These are phyloP conservation scores for Nycteola revayana DNA, from an alignment of 2,888 invertebrate species.

Conservation along the genomic window DNA sequence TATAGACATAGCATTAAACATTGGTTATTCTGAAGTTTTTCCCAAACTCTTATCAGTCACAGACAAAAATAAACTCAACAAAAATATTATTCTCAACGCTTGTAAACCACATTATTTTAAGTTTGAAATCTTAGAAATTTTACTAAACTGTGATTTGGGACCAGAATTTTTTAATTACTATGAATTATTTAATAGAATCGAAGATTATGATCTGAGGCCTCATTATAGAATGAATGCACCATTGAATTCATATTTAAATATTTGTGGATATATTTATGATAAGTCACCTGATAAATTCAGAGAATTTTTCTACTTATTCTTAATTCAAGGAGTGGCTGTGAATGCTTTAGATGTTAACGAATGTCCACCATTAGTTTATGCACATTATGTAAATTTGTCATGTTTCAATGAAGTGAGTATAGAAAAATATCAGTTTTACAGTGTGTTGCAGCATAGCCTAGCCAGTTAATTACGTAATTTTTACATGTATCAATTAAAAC, in stretches of 20 bases:
- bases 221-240: slow-evolving; percentile 58
- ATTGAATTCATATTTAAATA: slow-evolving; percentile 62
- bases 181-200: slow-evolving; percentile 53
- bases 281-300: slow-evolving; percentile 55
- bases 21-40: slow-evolving; percentile 51
- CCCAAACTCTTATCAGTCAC: slow-evolving; percentile 53
- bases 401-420: slow-evolving; percentile 65
- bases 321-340: slow-evolving; percentile 64
- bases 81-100: slow-evolving; percentile 57
- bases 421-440: no score
- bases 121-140: slow-evolving; percentile 59
- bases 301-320: slow-evolving; percentile 62
- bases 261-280: slow-evolving; percentile 69
- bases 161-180: slow-evolving; percentile 63
- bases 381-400: slow-evolving; percentile 55
- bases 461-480: no score
- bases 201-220: slow-evolving; percentile 47
- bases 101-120: slow-evolving; percentile 72
- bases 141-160: slow-evolving; percentile 62
- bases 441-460: no score
- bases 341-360: slow-evolving; percentile 59
- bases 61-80: slow-evolving; percentile 47
- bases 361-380: slow-evolving; percentile 71
- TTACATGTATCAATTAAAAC: no score
- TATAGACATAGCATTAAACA: slow-evolving; percentile 57